Evolutionary conservation across 1,140 invertebrate genomes (phyloP), one percentile per base, ranked within the genome.

Genomic region (Grapholita molesta): DNA sequence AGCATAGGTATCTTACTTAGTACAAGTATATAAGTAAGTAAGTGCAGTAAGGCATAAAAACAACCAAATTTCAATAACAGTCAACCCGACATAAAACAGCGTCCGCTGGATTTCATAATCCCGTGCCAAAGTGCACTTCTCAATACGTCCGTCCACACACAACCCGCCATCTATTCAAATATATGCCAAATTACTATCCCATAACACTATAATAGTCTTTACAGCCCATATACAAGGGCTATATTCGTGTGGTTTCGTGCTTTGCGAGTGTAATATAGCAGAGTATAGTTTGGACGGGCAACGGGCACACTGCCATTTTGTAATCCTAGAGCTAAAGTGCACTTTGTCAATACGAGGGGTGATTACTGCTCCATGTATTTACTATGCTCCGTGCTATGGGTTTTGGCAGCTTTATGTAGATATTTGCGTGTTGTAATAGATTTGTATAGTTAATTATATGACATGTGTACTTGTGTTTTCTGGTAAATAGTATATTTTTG

Each of bases 301-400:
- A 69, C 57, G 57, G 69, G 66, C 57, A 70, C 67, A 75, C 80
- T 81, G 83, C 84, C 85, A 87, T 87, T 89, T 86, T 89, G 85
- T 89, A 88, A 88, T 84, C 79, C 78, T 69, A 77, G 75, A 71
- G 67, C 64, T 73, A 75, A 76, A 85, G 80, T 86, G 82, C 85
- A 85, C 77, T 83, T 79, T 85, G 81, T 82, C 83, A 84, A 83
- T 84, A 84, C 69, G 68, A 67, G 68, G 66, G 71, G 75, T 73
- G 73, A 73, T 70, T 72, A 73, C 66, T 68, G 52, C 64, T 67
- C 30, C 61, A 67, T 32, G 30, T 24, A 67, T 66, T 12, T 38
- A 71, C 55, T 61, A 61, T 30, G 15, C 55, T 61, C 6, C 11
- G 53, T 11, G 25, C 66, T 21, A 7, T 30, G 28, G 42, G 42